Evolutionary conservation across 2,888 invertebrate genomes (phyloP).

Genomic region (Neoascia interrupta): DNA sequence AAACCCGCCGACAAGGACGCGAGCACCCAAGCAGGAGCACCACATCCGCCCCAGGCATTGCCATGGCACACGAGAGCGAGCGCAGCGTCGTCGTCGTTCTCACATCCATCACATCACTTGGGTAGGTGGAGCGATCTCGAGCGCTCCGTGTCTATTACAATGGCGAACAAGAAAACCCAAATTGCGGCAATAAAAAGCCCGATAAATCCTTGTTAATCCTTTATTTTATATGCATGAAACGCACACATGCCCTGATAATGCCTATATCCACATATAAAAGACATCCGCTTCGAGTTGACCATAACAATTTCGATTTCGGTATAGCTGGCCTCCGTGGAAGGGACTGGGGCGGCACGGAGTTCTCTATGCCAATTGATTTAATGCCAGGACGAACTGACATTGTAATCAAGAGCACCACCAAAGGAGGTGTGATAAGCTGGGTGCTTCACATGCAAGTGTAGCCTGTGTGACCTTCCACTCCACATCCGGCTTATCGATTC

Average conservation of each 20-base stretch:
- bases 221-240: constrained; percentile 56
- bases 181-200: constrained; percentile 59
- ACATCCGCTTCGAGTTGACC: constrained; percentile 44
- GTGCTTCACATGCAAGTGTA: constrained; percentile 48
- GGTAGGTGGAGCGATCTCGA: too few species aligned
- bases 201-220: constrained; percentile 68
- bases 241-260: constrained; percentile 19
- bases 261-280: constrained; percentile 25
- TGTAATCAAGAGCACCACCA: constrained; percentile 56
- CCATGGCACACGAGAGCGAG: background rate
- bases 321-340: too few species aligned
- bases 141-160: constrained; percentile 34
- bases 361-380: constrained; percentile 58
- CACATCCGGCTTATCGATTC: constrained; percentile 44
- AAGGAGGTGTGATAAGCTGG: constrained; percentile 62
- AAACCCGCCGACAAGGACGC: background rate
- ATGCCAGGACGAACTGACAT: constrained; percentile 59
- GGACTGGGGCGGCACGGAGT: too few species aligned
- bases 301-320: constrained; percentile 35
- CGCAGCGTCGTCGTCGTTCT: constrained; percentile 30
- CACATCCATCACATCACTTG: too few species aligned
- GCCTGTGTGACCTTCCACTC: constrained; percentile 26
- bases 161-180: constrained; percentile 50
- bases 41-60: background rate
- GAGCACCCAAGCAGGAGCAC: background rate